These are phyloP conservation scores for Pseudotriccus pelzelni DNA, from an alignment of 2,797 vertebrate genomes.

Conservation along the genomic window DNA sequence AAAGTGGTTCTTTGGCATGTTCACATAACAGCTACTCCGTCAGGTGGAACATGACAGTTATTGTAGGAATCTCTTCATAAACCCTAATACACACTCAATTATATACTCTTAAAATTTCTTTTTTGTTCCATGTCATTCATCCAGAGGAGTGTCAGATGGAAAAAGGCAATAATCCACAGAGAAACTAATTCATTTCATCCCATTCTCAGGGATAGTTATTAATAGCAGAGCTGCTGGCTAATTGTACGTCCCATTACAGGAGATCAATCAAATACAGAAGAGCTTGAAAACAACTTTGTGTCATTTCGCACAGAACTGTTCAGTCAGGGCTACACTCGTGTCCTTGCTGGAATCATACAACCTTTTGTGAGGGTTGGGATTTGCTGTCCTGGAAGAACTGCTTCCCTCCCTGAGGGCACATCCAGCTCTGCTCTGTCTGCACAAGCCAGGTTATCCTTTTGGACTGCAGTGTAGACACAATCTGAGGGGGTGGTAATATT, in stretches of 20 bases:
- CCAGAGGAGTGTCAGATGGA: slow-evolving; percentile 68
- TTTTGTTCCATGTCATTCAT: slow-evolving; percentile 66
- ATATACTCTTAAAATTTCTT: slow-evolving; percentile 66
- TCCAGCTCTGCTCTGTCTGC: background rate
- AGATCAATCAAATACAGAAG: slow-evolving; percentile 51
- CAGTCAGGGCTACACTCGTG: background rate
- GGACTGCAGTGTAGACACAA: background rate
- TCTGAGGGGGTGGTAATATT: background rate
- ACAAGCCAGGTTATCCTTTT: background rate
- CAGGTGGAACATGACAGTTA: slow-evolving; percentile 63
- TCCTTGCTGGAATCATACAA: background rate
- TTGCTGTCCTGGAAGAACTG: background rate
- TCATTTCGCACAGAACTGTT: slow-evolving; percentile 14
- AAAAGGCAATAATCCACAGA: slow-evolving; percentile 70
- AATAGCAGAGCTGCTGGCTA: slow-evolving; percentile 76
- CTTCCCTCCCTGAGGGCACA: background rate
- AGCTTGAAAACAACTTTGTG: slow-evolving; percentile 45
- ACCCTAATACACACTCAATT: slow-evolving; percentile 72
- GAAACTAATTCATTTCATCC: slow-evolving; percentile 67
- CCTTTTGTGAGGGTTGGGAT: background rate
- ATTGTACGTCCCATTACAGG: slow-evolving; percentile 71
- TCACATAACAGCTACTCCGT: slow-evolving; percentile 62
- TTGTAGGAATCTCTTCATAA: slow-evolving; percentile 64
- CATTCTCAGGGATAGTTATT: slow-evolving; percentile 60
- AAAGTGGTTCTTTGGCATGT: slow-evolving; percentile 47